Evolutionary conservation across 2,113 vertebrate species (phyloP).

Genomic region (Taurulus bubalis): DNA sequence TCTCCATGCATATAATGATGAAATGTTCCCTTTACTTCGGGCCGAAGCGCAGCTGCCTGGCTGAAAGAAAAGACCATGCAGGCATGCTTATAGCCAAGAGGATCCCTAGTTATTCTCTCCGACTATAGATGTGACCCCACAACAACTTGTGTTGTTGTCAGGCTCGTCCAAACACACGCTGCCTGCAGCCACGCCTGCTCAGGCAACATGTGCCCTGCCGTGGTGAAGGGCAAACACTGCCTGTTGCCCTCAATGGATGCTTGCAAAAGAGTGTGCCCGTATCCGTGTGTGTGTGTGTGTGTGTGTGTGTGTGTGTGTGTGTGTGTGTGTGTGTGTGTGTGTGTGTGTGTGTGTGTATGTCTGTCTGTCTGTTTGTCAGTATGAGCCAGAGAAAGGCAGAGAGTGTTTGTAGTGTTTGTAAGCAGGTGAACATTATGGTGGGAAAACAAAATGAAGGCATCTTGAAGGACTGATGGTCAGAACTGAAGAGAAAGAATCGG

Average conservation of each 20-base stretch:
- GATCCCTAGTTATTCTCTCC: constrained; percentile 36
- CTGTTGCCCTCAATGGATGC: constrained; percentile 8
- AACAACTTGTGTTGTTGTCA: constrained; percentile 39
- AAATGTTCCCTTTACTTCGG: constrained; percentile 38
- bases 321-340: background rate
- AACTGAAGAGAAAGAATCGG: background rate
- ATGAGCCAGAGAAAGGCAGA: background rate
- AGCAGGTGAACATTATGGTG: background rate
- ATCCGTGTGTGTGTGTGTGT: background rate
- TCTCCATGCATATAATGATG: constrained; percentile 1
- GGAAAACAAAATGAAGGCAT: background rate
- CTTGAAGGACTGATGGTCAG: background rate
- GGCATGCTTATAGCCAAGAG: constrained; percentile 31
- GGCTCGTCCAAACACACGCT: constrained; percentile 35
- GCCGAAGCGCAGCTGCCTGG: constrained; percentile 39
- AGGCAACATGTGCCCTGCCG: constrained; percentile 31
- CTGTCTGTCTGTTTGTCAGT: background rate
- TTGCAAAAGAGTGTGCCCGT: constrained; percentile 10
- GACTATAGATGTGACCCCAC: constrained; percentile 7
- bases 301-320: background rate
- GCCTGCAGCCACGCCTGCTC: constrained; percentile 26
- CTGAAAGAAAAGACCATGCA: constrained; percentile 7
- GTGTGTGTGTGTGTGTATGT: background rate
- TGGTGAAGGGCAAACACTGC: constrained; percentile 28
- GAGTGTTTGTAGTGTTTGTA: background rate